Evolutionary conservation across 2,888 invertebrate species (phyloP).

Genomic region (Aquatica leii): DNA sequence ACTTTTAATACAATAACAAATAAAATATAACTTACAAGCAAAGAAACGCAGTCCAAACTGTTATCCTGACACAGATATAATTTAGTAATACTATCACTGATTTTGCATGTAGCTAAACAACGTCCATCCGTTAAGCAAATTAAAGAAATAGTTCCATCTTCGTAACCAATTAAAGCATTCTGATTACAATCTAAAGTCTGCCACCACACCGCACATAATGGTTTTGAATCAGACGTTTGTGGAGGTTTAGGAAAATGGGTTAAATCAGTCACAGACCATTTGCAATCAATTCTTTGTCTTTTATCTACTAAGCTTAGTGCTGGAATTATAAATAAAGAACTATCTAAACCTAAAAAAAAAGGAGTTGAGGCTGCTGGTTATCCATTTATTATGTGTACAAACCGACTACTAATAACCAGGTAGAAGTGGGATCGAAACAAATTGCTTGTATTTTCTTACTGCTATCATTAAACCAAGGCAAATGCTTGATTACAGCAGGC

Average conservation of each 20-base stretch:
- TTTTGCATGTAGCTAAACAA: constrained; percentile 71
- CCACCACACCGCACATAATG: constrained; percentile 79
- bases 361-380: background rate
- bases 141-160: constrained; percentile 66
- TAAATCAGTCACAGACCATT: constrained; percentile 67
- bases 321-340: constrained; percentile 70
- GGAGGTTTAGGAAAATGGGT: constrained; percentile 62
- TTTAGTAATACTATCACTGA: constrained; percentile 69
- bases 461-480: constrained; percentile 58
- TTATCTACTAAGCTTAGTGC: constrained; percentile 67
- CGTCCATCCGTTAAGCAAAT: constrained; percentile 76
- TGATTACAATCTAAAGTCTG: constrained; percentile 76
- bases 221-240: constrained; percentile 59
- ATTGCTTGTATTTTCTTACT: constrained; percentile 68
- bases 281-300: constrained; percentile 63
- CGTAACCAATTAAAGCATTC: constrained; percentile 75
- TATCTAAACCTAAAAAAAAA: constrained; percentile 62
- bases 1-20: background rate
- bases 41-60: constrained; percentile 66
- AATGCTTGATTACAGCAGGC: constrained; percentile 55
- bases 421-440: constrained; percentile 85
- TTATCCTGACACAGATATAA: constrained; percentile 78
- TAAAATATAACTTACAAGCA: constrained; percentile 67
- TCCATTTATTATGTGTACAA: constrained; percentile 51
- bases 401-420: constrained; percentile 75